Base-by-base conservation (phyloP, 2,113 vertebrate species). In the Myotis lucifugus region DNA sequence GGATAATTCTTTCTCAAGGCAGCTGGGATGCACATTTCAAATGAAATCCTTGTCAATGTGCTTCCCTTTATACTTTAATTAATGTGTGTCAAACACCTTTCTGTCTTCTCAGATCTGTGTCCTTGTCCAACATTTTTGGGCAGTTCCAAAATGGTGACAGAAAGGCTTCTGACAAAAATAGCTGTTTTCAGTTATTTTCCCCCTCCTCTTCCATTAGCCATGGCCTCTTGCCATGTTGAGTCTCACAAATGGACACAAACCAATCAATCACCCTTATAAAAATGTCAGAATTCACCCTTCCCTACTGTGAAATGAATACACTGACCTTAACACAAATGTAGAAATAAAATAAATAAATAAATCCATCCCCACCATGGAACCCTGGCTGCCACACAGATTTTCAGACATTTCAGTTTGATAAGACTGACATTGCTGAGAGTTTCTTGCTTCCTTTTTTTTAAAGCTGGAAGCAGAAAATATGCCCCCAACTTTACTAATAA, bases 301-400 rank as follows among this genome's bases (percentile, higher is more conserved):
- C 97, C 97, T 92, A 94, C 97, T 98, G 97, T 97, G 97, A 97
- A 98, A 97, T 97, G 94, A 98, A 98, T 97, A 96, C 95, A 97
- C 96, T 98, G 97, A 98, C 97, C 97, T 98, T 98, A 98, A 96
- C 91, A 96, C 93, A 97, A 97, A 97, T 96, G 96, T 89, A 98
- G 88, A 97, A 97, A 98, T 97, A 95, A 97, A 70, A 69, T 91
- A 48, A 50, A 78, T 78, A 93, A 95, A 29, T 74, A 52, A 92
- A 95, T 95, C 97, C 94, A 88, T 95, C 79, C 81, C 67, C 69
- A 64, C 85, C 29, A 29, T 48, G 86, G 95, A 79, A 56, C 85
- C 85, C 89, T 70, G 48, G 85, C 88, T 94, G 78, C 79, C 79
- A 82, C 70, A 69, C 70, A 91, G 88, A 96, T 95, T 97, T 93